Percentiles rank a stretch among this genome's conserved stretches.
Conservation (phyloP, 2,797 vertebrate species). For the Bovichtus variegatus region DNA sequence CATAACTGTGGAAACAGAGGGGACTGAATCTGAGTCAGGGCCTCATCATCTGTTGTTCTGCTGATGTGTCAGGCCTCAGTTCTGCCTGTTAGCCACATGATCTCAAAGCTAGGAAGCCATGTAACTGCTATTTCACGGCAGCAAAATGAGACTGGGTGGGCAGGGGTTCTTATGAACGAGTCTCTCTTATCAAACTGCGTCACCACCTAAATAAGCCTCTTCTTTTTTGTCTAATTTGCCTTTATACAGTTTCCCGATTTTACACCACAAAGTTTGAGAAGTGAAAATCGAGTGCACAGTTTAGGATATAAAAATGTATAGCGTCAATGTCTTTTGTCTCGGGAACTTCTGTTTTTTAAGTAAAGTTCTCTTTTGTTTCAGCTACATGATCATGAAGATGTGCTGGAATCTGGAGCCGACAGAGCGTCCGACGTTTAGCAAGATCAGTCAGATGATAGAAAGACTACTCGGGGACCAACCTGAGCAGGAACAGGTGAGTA, state of each 20-base stretch:
- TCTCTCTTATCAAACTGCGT: constrained; percentile 67
- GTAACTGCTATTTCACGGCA: constrained; percentile 76
- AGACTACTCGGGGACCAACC: constrained; percentile 84
- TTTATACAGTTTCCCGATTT: constrained; percentile 1
- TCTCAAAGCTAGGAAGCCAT: constrained; percentile 62
- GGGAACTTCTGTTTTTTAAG: not conserved
- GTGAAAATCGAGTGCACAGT: not conserved
- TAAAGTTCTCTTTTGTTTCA: constrained; percentile 67
- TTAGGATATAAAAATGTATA: not conserved
- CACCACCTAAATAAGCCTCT: constrained; percentile 43
- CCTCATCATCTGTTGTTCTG: constrained; percentile 72
- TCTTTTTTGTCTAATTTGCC: constrained; percentile 27
- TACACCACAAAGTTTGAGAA: not conserved
- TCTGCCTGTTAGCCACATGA: constrained; percentile 85
- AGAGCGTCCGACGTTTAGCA: constrained; percentile 90
- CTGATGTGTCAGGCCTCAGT: constrained; percentile 79
- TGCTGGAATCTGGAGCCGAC: constrained; percentile 97
- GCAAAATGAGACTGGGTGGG: constrained; percentile 58
- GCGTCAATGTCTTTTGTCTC: not conserved
- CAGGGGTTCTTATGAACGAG: constrained; percentile 58
- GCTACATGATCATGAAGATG: constrained; percentile 94
- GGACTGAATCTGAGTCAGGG: constrained; percentile 75
- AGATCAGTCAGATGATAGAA: constrained; percentile 91
- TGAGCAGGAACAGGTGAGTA: constrained; percentile 83
- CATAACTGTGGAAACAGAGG: constrained; percentile 69